Base-by-base conservation (phyloP, 2,113 vertebrate genomes). In the Stictonetta naevosa region DNA sequence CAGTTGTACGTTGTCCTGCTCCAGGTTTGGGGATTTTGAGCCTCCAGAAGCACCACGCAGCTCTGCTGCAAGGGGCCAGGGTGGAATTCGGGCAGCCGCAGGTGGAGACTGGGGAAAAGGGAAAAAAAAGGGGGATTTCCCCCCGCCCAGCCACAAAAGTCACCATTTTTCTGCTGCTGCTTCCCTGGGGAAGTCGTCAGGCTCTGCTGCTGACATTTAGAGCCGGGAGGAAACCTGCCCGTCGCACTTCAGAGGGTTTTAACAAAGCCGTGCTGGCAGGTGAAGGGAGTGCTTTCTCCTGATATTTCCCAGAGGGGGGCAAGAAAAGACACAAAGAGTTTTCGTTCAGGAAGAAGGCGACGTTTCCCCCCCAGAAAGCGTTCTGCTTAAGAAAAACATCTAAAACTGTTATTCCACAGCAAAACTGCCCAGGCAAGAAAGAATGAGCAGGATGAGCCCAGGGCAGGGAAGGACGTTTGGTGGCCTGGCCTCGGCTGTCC, bases 381-480 rank as follows among this genome's bases (percentile, higher is more conserved):
- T 66, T 67, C 66, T 60, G 33, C 75, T 10, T 10, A 13, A 26
- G 5, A 44, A 59, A 81, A 42, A 22, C 34, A 26, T 28, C 25
- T 52, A 19, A 23, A 33, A 13, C 17, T 17, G 26, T 75, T 64
- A 8, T 58, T 38, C 60, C 28, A 18, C 33, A 46, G 74, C 36
- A 38, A 62, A 69, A 55, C 1, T 0, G 16, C 36, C 53, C 69
- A 26, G 13, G 16, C 10, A 18, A 52, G 29, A 22, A 29, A 52
- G 9, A 10, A 11, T 0, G 1, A 17, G 20, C 20, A 48, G 29
- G 8, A 25, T 6, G 10, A n/a, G 10, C 42, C 22, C 0, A 1
- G 52, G 29, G 22, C 0, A 4, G 60, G 31, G 31, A 26, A 74
- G 25, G 14, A 22, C 10, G 12, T 6, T 0, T 10, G 67, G 58